phyloP scores from a whole-genome alignment of 2,797 vertebrate genomes.

The Acipenser ruthenus region DNA sequence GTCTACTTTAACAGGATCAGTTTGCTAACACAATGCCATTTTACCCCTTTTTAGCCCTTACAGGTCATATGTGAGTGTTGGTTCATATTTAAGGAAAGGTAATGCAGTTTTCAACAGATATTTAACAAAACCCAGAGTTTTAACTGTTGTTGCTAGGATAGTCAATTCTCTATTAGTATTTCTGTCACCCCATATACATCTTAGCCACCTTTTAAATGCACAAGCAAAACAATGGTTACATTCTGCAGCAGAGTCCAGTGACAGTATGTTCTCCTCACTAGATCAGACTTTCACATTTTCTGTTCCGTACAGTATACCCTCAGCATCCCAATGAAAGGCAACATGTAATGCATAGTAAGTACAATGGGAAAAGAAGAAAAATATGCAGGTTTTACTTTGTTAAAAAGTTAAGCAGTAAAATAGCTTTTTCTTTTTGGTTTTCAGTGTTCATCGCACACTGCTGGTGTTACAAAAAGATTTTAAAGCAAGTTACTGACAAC shows the following conservation, averaged over 20 bases:
- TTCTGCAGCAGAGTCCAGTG: slow-evolving; percentile 60
- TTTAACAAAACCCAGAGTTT: background rate
- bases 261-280: slow-evolving; percentile 60
- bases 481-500: slow-evolving; percentile 12
- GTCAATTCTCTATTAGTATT: background rate
- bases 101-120: background rate
- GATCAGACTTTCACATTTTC: slow-evolving; percentile 8
- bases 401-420: slow-evolving; percentile 1
- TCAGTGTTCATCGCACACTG: background rate
- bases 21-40: too few species aligned
- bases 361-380: background rate
- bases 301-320: background rate
- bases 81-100: background rate
- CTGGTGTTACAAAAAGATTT: background rate
- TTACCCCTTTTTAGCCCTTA: too few species aligned
- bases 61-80: too few species aligned
- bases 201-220: too few species aligned
- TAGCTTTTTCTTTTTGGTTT: background rate
- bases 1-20: too few species aligned
- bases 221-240: slow-evolving; percentile 13
- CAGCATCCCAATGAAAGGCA: slow-evolving; percentile 2
- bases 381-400: background rate
- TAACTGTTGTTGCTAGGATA: background rate
- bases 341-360: background rate
- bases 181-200: background rate